phyloP scores from a whole-genome alignment of 2,113 vertebrate genomes.

The Zosterops borbonicus region DNA sequence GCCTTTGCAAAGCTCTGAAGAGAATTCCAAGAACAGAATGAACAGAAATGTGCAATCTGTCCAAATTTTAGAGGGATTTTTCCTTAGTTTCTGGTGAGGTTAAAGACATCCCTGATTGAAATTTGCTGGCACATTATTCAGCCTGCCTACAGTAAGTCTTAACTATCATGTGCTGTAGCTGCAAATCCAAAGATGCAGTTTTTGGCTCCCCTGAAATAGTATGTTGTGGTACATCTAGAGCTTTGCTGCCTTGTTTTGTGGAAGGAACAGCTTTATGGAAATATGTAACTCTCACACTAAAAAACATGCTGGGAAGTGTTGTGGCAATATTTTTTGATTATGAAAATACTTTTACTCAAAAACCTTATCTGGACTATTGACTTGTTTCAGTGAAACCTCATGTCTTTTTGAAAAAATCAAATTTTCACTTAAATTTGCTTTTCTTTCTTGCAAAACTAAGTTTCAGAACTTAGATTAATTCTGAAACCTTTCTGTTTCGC shows the following conservation, averaged over 20 bases:
- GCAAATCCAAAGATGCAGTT: not conserved
- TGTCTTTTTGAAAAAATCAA: not conserved
- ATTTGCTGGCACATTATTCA: not conserved
- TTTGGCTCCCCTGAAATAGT: not conserved
- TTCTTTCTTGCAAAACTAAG: not conserved
- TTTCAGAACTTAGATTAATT: not conserved
- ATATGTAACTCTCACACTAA: not conserved
- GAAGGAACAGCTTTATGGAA: not conserved
- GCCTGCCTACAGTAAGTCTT: not conserved
- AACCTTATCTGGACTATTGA: not conserved
- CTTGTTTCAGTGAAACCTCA: not conserved
- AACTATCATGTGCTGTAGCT: not conserved
- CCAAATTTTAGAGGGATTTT: not conserved
- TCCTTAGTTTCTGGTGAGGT: not conserved
- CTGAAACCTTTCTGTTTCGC: not conserved
- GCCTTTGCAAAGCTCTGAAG: not conserved
- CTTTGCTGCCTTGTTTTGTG: not conserved
- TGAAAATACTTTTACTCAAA: not conserved
- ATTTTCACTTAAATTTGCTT: not conserved
- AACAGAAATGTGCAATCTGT: not conserved
- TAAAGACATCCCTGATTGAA: not conserved
- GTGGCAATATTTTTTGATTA: not conserved
- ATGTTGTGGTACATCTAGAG: not conserved
- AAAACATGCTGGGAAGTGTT: not conserved
- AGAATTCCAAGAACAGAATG: not conserved